A percentile compares a stretch with the other conserved stretches of the same genome.
phyloP scores from a whole-genome alignment of 2,113 vertebrate species.

The Erythrolamprus reginae region DNA sequence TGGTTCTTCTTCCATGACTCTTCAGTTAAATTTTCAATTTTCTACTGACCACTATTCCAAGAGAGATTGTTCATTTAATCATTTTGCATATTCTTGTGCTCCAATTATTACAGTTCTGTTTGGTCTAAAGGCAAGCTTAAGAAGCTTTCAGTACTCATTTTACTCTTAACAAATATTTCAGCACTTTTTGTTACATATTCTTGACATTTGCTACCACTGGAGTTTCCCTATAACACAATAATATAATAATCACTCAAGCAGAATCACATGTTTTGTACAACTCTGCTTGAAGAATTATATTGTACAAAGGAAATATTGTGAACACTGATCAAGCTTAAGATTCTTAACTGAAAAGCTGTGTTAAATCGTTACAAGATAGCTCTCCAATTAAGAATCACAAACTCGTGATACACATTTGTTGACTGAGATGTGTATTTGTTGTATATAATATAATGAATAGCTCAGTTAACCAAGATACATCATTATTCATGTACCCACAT shows the following conservation, averaged over 20 bases:
- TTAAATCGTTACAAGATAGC: background rate
- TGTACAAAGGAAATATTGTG: background rate
- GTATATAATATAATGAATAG: background rate
- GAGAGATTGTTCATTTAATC: background rate
- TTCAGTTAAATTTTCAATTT: conserved; percentile 10
- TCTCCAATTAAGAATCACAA: background rate
- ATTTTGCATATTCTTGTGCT: background rate
- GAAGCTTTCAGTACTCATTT: background rate
- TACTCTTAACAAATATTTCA: background rate
- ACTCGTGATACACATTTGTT: background rate
- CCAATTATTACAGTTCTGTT: fast-evolving
- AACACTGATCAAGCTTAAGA: background rate
- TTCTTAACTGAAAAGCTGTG: background rate
- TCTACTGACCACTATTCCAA: background rate
- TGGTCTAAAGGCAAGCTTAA: background rate
- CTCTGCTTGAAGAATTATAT: background rate
- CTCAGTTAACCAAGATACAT: background rate
- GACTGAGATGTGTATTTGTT: background rate
- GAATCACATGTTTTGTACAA: background rate
- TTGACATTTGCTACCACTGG: background rate
- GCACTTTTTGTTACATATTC: background rate
- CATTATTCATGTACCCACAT: background rate
- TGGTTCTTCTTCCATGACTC: conserved; percentile 9
- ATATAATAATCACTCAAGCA: background rate
- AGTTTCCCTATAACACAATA: background rate